Evolutionary conservation across 2,888 invertebrate species (phyloP).

Genomic region (Lampropteryx suffumata): DNA sequence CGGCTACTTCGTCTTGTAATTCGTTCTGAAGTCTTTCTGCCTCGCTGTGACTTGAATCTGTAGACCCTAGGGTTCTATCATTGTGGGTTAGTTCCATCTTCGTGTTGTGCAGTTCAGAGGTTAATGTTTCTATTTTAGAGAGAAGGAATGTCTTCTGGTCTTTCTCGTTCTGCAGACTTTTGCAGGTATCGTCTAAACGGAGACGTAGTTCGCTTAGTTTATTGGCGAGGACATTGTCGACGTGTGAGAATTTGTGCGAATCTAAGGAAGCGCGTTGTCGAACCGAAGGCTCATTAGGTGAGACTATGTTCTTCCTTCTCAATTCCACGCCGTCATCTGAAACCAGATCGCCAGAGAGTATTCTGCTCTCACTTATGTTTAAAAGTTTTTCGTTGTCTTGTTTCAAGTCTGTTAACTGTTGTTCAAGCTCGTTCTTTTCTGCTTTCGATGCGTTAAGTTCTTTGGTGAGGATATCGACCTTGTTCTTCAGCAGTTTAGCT

Average conservation of each 20-base stretch:
- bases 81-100: slow-evolving; percentile 67
- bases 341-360: slow-evolving; percentile 64
- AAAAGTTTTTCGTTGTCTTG: slow-evolving; percentile 92
- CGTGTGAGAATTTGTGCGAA: slow-evolving; percentile 73
- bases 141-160: slow-evolving; percentile 71
- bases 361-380: slow-evolving; percentile 72
- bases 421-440: slow-evolving; percentile 90
- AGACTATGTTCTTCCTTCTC: slow-evolving; percentile 62
- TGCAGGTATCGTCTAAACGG: slow-evolving; percentile 66
- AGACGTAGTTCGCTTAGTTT: slow-evolving; percentile 68
- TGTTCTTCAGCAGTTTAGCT: slow-evolving; percentile 90
- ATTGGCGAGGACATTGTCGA: slow-evolving; percentile 70
- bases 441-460: slow-evolving; percentile 88
- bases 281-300: slow-evolving; percentile 59
- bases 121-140: slow-evolving; percentile 66
- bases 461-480: slow-evolving; percentile 90
- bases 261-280: slow-evolving; percentile 72
- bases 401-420: slow-evolving; percentile 89
- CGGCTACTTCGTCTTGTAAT: slow-evolving; percentile 73
- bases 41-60: slow-evolving; percentile 76
- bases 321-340: slow-evolving; percentile 71
- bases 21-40: slow-evolving; percentile 73
- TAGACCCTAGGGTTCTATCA: slow-evolving; percentile 71
- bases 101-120: slow-evolving; percentile 65
- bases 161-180: slow-evolving; percentile 67